Evolutionary conservation across 1,140 invertebrate genomes (phyloP), one percentile per base, ranked within the genome.

Genomic region (Neodiprion virginianus): DNA sequence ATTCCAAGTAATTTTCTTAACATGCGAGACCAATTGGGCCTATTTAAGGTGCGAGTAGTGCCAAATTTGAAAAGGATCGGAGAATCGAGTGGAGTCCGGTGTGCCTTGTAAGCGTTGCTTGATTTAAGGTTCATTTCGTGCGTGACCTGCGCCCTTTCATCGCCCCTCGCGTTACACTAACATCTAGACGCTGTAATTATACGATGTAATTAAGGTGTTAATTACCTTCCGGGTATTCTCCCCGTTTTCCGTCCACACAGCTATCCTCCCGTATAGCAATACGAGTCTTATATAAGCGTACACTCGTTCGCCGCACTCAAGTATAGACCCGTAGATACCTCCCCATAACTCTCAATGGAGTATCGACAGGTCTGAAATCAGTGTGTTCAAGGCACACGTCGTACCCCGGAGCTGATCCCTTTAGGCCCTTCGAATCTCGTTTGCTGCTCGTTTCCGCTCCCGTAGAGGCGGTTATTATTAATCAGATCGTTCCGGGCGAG

Each of bases 181-280:
- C 53, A 61, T 61, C 53, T 61, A 7, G 53, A 61, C 53, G 53
- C n/a, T 61, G 53, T 61, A 61, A 61, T 61, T 61, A 61, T 61
- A 61, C 53, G 53, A 61, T 61, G 53, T 61, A 61, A 61, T 61
- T 61, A 61, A 61, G 53, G 53, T 8, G 53, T 61, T 61, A 61
- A 61, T 61, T 61, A 61, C 53, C 53, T 61, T 61, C 53, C 53
- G 53, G 53, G 53, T 8, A 61, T 61, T 61, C n/a, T 61, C 5
- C 53, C 53, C 8, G 5, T 61, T 17, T 17, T 61, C 53, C 53
- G 5, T 40, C 28, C 28, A 40, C 28, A 40, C 28, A 40, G 28
- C 28, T 40, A 5, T 40, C 28, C 28, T 1, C 5, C 1, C 28
- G 28, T 40, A 40, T 40, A 40, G 28, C 2, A 40, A 4, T 40